These are phyloP conservation scores for Rhyzopertha dominica DNA, from an alignment of 1,140 invertebrate species.

Conservation along the genomic window DNA sequence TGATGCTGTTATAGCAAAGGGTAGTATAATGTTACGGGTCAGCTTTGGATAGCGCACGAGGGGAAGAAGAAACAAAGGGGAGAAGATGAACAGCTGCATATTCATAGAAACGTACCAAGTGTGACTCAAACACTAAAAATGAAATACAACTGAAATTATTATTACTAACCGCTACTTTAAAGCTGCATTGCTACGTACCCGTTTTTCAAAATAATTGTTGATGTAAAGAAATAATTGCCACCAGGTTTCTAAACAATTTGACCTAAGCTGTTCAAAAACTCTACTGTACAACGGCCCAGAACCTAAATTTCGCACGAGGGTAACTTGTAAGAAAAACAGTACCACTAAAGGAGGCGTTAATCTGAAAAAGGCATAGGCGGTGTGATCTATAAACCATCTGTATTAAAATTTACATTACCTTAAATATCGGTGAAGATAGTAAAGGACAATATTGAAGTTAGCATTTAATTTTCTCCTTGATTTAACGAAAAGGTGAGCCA, in stretches of 20 bases:
- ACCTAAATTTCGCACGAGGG: conserved; percentile 10
- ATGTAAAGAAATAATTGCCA: conserved; percentile 50
- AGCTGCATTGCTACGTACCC: conserved; percentile 1
- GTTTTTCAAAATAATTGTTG: conserved; percentile 42
- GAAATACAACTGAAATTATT: neutral
- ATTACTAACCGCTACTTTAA: neutral
- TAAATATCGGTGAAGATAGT: too few relatives aligned
- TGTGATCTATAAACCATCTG: neutral
- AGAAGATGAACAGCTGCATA: conserved; percentile 20
- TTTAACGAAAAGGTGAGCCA: conserved; percentile 50
- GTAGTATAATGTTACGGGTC: too few relatives aligned
- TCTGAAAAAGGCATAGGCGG: conserved; percentile 7
- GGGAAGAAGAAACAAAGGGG: conserved; percentile 11
- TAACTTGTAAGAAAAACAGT: conserved; percentile 7
- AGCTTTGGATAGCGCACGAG: conserved; percentile 1
- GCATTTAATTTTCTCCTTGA: too few relatives aligned
- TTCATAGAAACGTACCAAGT: conserved; percentile 20
- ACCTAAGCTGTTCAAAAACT: conserved; percentile 29
- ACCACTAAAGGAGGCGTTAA: conserved; percentile 19
- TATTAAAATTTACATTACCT: neutral
- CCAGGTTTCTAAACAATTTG: conserved; percentile 48
- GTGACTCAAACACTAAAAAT: conserved; percentile 18
- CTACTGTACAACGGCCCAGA: conserved; percentile 48
- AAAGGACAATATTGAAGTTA: too few relatives aligned
- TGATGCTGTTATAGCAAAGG: too few relatives aligned